Evolutionary conservation across 2,113 vertebrate species (phyloP), one percentile per base, ranked within the genome.

Genomic region (Catagonus wagneri): DNA sequence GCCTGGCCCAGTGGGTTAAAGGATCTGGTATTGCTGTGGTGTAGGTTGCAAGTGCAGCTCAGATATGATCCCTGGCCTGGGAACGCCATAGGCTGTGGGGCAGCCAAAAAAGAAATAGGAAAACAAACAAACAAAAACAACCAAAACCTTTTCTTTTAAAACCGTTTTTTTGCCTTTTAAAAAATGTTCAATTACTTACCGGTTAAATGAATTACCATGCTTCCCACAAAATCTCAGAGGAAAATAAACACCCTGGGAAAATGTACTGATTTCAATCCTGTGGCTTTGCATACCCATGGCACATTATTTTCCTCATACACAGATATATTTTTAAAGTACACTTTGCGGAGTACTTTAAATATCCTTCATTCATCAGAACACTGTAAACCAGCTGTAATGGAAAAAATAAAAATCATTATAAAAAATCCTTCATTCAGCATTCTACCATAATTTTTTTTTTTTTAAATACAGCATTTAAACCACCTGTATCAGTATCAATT

Each of bases 281-380:
- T 69, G 65, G 60, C 52, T 95, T 87, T 69, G 52, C 75, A 36
- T 78, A 63, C 32, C 2, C 32, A 34, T 79, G 96, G 86, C 72
- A 88, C 44, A 80, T 76, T 61, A 71, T 95, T 90, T 83, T 84
- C 66, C 66, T 88, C 32, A 87, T 79, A n/a, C 17, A 65, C 14
- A n/a, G 83, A 90, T 34, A 92, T 3, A 19, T 93, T 96, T 94
- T 2, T 10, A 71, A 96, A 96, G 88, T 72, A 56, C 2, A 60
- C 54, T 84, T 79, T 71, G 65, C 61, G 52, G 34, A 84, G 19
- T 8, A n/a, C n/a, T 93, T 83, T 79, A 78, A 74, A 81, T 76
- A 63, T 76, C 68, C 56, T 66, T 89, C 90, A 75, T 69, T 93
- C 69, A 74, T 44, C 44, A 44, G 44, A 44, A 44, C 44, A 44